Conservation (phyloP, 2,113 vertebrate genomes). For the Odocoileus virginianus region DNA sequence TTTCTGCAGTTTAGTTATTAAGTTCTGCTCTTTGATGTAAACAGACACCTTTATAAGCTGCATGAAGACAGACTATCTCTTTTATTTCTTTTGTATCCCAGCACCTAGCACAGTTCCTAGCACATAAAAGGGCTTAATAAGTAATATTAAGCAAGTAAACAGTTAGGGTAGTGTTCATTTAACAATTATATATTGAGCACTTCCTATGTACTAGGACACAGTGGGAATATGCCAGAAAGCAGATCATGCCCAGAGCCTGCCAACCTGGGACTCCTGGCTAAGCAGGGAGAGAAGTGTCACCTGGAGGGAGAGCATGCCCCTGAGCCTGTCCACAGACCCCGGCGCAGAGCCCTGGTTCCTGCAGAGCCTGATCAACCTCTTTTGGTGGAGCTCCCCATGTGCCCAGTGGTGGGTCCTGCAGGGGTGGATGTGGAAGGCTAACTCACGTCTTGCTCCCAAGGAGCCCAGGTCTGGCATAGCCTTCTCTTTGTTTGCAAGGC, state of each 20-base stretch:
- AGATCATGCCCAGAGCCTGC: background rate
- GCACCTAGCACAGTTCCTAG: background rate
- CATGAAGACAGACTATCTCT: background rate
- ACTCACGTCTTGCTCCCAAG: background rate
- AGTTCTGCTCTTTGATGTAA: background rate
- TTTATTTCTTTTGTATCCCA: background rate
- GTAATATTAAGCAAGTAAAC: background rate
- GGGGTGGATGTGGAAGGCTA: background rate
- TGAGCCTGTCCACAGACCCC: rapidly evolving
- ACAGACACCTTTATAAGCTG: background rate
- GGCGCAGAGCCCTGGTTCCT: background rate
- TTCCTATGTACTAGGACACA: background rate
- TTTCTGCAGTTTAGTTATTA: background rate
- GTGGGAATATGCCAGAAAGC: background rate
- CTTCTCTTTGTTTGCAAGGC: background rate
- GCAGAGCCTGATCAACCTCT: background rate
- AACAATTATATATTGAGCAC: background rate
- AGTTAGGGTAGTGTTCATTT: background rate
- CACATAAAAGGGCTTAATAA: background rate
- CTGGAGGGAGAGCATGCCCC: background rate
- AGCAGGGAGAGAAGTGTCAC: background rate
- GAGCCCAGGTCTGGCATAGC: background rate
- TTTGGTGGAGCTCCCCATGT: background rate
- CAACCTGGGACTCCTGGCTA: background rate
- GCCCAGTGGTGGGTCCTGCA: background rate